phyloP scores from a whole-genome alignment of 2,888 invertebrate genomes.

The Leptothorax acervorum region DNA sequence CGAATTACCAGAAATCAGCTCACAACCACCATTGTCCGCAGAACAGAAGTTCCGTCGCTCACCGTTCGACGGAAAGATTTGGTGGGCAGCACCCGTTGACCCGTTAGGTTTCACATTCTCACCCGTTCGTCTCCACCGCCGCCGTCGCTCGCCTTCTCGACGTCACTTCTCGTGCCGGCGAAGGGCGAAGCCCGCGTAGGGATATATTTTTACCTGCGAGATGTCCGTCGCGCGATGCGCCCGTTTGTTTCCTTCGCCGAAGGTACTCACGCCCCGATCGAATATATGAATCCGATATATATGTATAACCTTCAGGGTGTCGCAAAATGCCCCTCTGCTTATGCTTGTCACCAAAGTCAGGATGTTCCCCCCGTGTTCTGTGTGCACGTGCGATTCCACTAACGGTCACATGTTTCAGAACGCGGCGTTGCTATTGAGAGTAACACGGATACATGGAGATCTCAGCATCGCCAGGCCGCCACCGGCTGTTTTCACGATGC shows the following conservation, averaged over 20 bases:
- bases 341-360: neutral
- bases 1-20: constrained; percentile 51
- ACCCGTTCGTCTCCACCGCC: no score
- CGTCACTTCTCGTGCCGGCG: neutral
- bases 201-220: neutral
- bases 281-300: no score
- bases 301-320: neutral
- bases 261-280: constrained; percentile 44
- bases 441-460: neutral
- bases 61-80: constrained; percentile 69
- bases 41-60: constrained; percentile 73
- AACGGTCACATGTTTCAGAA: constrained; percentile 14
- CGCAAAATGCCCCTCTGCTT: no score
- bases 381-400: no score
- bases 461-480: neutral
- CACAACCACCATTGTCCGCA: constrained; percentile 78
- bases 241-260: constrained; percentile 48
- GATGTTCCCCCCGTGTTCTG: neutral
- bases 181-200: no score
- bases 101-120: no score
- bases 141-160: neutral
- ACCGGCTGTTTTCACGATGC: neutral
- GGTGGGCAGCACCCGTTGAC: constrained; percentile 44
- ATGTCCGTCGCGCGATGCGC: constrained; percentile 41
- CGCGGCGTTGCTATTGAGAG: neutral